Conservation (phyloP, 2,797 vertebrate species). For the Sebastes dallii region DNA sequence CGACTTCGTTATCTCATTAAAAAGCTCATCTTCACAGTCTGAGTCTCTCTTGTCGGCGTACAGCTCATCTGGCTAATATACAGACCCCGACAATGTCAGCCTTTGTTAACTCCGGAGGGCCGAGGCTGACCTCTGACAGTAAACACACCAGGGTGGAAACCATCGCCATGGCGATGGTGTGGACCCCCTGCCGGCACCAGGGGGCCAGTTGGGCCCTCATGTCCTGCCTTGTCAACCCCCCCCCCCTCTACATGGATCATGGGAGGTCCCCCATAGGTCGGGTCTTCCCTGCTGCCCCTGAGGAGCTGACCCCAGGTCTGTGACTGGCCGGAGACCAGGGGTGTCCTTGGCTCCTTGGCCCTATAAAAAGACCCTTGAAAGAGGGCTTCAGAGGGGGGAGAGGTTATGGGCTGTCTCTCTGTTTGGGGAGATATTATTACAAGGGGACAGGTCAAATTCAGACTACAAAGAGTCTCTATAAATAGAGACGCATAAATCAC, state of each 20-base stretch:
- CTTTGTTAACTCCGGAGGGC: constrained; percentile 67
- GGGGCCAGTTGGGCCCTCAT: constrained; percentile 63
- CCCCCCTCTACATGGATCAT: constrained; percentile 41
- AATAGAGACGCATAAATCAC: constrained; percentile 68
- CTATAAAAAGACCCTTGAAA: constrained; percentile 72
- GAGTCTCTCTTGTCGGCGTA: constrained; percentile 14
- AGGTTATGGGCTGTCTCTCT: constrained; percentile 62
- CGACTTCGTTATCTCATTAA: constrained; percentile 16
- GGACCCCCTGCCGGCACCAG: constrained; percentile 66
- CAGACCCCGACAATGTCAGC: constrained; percentile 57
- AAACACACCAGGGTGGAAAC: constrained; percentile 72
- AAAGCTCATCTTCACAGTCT: constrained; percentile 31
- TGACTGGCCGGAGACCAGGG: constrained; percentile 45
- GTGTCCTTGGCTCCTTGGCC: constrained; percentile 62
- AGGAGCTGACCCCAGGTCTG: constrained; percentile 69
- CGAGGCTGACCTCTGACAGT: constrained; percentile 72
- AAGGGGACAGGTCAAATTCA: constrained; percentile 65
- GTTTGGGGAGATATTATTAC: constrained; percentile 73
- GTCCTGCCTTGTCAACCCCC: constrained; percentile 63
- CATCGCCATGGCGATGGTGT: constrained; percentile 62
- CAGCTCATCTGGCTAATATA: constrained; percentile 64
- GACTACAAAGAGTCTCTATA: constrained; percentile 66
- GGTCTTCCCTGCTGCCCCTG: constrained; percentile 47
- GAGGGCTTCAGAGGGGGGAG: constrained; percentile 24
- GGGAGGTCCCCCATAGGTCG: constrained; percentile 58